phyloP scores from a whole-genome alignment of 2,797 vertebrate species.

The Malurus splendens region DNA sequence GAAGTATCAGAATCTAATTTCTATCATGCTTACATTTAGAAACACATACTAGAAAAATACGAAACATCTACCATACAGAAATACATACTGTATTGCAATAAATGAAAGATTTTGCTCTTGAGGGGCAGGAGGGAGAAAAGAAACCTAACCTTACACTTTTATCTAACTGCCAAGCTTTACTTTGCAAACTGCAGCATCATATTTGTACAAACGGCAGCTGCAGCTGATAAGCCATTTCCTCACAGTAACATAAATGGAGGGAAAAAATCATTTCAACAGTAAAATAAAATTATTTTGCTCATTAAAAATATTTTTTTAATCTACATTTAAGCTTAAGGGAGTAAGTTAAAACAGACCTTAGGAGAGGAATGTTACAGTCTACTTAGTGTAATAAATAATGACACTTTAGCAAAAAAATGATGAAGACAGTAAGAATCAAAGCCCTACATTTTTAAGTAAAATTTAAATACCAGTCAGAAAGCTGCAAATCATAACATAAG shows the following conservation, averaged over 20 bases:
- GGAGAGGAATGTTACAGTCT: background rate
- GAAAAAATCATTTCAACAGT: background rate
- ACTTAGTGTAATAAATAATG: rapidly evolving
- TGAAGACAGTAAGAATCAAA: background rate
- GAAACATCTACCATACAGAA: background rate
- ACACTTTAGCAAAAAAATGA: background rate
- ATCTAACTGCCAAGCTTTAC: background rate
- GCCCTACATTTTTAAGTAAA: rapidly evolving
- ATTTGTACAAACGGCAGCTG: background rate
- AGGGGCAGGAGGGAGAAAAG: rapidly evolving
- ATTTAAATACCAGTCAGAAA: background rate
- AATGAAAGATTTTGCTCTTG: background rate
- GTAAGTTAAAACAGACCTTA: background rate
- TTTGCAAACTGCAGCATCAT: background rate
- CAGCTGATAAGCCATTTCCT: background rate
- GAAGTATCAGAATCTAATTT: background rate
- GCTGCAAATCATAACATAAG: background rate
- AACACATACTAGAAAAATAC: background rate
- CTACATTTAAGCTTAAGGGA: background rate
- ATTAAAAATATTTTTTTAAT: background rate
- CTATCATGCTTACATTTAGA: background rate
- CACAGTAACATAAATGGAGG: background rate
- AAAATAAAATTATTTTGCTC: background rate
- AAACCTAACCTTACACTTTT: background rate
- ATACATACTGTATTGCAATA: background rate